phyloP scores from a whole-genome alignment of 2,113 vertebrate species.

The Microcebus lehilahytsara region DNA sequence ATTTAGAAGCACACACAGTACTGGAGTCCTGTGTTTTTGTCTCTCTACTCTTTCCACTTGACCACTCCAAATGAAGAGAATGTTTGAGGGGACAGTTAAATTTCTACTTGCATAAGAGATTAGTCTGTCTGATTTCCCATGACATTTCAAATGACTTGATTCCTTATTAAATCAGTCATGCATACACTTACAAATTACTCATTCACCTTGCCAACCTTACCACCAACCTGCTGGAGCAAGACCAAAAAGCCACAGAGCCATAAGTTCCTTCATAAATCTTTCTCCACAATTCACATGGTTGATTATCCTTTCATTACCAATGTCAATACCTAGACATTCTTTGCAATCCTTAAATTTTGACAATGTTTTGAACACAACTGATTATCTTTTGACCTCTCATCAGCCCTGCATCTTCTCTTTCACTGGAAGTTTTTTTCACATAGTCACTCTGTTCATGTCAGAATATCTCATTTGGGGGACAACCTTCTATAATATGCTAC shows the following conservation, averaged over 20 bases:
- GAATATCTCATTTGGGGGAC: neutral
- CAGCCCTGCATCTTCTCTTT: neutral
- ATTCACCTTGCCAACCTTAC: conserved; percentile 53
- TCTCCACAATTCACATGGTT: neutral
- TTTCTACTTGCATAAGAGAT: neutral
- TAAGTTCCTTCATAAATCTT: neutral
- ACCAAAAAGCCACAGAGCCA: neutral
- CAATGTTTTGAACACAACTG: conserved; percentile 1
- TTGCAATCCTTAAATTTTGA: conserved; percentile 23
- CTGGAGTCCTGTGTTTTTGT: neutral
- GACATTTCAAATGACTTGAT: conserved; percentile 53
- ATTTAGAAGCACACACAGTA: neutral
- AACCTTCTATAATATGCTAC: neutral
- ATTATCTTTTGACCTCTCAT: conserved; percentile 1
- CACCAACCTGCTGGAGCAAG: conserved; percentile 33
- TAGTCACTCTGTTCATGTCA: neutral
- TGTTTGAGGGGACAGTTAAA: neutral
- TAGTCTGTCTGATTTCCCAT: conserved; percentile 1
- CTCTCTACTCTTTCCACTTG: neutral
- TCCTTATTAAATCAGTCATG: conserved; percentile 62
- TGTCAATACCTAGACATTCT: neutral
- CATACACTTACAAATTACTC: conserved; percentile 54
- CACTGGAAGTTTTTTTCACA: neutral
- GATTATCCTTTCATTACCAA: neutral
- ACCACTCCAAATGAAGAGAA: neutral